phyloP scores from a whole-genome alignment of 2,888 invertebrate species.

The Exocentrus adspersus region DNA sequence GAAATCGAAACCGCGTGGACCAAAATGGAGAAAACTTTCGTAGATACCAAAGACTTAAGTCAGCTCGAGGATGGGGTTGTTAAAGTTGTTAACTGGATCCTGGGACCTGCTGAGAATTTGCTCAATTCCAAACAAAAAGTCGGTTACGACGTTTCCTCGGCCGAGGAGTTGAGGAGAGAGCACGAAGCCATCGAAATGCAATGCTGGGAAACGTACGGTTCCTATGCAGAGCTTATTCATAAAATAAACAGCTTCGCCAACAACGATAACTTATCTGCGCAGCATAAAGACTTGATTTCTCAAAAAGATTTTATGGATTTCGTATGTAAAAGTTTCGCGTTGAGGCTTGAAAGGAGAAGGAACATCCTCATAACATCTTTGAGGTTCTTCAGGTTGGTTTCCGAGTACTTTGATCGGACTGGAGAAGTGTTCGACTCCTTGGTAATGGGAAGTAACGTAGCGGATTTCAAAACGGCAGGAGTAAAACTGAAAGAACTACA shows the following conservation, averaged over 20 bases:
- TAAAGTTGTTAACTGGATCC: constrained; percentile 81
- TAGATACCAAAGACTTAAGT: constrained; percentile 70
- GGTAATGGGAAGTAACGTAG: constrained; percentile 70
- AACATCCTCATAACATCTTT: constrained; percentile 80
- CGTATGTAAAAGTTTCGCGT: constrained; percentile 80
- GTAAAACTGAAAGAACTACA: constrained; percentile 69
- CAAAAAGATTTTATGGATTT: constrained; percentile 86
- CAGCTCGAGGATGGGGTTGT: constrained; percentile 72
- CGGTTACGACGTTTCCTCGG: constrained; percentile 77
- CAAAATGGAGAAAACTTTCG: constrained; percentile 69
- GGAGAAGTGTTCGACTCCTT: constrained; percentile 75
- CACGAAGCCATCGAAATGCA: constrained; percentile 81
- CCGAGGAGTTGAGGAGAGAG: constrained; percentile 76
- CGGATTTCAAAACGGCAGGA: constrained; percentile 69
- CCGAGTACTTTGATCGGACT: constrained; percentile 76
- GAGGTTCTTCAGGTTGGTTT: constrained; percentile 78
- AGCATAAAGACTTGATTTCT: constrained; percentile 73
- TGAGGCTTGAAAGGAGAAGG: constrained; percentile 74
- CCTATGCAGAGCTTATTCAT: constrained; percentile 80
- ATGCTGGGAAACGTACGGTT: constrained; percentile 82
- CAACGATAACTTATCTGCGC: constrained; percentile 58
- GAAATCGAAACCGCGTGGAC: constrained; percentile 71
- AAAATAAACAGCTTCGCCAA: constrained; percentile 72
- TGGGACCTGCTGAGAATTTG: constrained; percentile 79
- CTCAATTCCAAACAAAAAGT: constrained; percentile 77